These are phyloP conservation scores for Poecilus cupreus DNA, from an alignment of 2,888 invertebrate genomes.

Conservation along the genomic window DNA sequence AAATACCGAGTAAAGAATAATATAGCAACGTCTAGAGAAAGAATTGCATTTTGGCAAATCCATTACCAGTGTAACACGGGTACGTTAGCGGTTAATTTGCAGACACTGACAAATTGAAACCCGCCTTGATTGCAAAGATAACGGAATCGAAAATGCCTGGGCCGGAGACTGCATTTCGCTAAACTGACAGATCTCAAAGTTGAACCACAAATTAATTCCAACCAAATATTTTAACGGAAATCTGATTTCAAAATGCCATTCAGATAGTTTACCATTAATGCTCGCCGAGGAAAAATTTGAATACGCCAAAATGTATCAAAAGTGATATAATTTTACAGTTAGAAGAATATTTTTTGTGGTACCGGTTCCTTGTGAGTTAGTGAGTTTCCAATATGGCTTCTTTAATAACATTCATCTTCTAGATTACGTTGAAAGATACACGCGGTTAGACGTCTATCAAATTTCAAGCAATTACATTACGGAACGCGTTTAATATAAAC, in stretches of 20 bases:
- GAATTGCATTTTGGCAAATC: constrained; percentile 31
- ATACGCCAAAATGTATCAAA: not conserved
- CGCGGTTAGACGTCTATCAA: constrained; percentile 51
- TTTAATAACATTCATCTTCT: constrained; percentile 49
- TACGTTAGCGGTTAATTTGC: constrained; percentile 43
- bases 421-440: constrained; percentile 50
- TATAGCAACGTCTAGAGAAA: not conserved
- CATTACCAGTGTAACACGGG: constrained; percentile 37
- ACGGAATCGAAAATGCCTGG: constrained; percentile 17
- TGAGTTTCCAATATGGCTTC: constrained; percentile 42
- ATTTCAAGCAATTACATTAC: constrained; percentile 54
- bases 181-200: constrained; percentile 13
- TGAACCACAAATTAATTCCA: not conserved
- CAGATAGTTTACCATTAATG: not conserved
- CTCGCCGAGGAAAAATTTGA: not conserved
- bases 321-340: constrained; percentile 44
- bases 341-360: constrained; percentile 17
- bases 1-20: constrained; percentile 7
- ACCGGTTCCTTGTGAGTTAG: not conserved
- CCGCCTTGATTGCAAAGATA: constrained; percentile 44
- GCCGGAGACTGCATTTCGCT: not conserved
- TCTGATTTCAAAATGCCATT: not conserved
- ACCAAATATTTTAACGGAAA: not conserved
- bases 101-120: constrained; percentile 42
- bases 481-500: constrained; percentile 51